Evolutionary conservation across 2,888 invertebrate species (phyloP), one percentile per base, ranked within the genome.

Genomic region (Gastracanthus pulcherrimus): DNA sequence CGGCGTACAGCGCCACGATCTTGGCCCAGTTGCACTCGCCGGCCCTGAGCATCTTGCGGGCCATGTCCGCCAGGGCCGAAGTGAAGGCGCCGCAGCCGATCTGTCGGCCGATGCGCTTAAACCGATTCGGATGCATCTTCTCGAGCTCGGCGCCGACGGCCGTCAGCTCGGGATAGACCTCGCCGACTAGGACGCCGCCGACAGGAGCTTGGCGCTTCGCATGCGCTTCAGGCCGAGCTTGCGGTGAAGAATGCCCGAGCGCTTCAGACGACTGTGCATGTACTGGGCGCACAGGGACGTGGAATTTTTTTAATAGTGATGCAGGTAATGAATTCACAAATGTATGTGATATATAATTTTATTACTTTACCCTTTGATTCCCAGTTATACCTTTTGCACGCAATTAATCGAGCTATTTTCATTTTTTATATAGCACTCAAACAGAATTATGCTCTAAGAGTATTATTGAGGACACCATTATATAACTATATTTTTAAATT

Each of bases 211-310:
- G 45, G 94, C 93, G 86, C 95, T 95, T 77, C 94, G 92, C 84
- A 95, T 93, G 75, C 95, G 92, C 84, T 94, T 94, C 45, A 95
- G 89, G 2, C 95, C 95, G 84, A 96, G 93, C 92, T 96, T 97
- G 86, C 95, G 95, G 80, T 94, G 94, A 87, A 96, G 95, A 62
- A 95, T 92, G 0, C 95, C 95, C 0, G 96, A 95, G 70, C 97
- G 93, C 84, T 96, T 94, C 85, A 96, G 92, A 70, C 96, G 94
- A 67, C 94, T 93, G 84, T 95, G 94, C 60, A 97, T 95, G 88
- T 96, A 97, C 86, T 96, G 95, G 9, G 95, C 94, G 88, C 97
- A 96, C 0, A 97, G 92, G 23, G 95, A 95, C 36, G 95, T 94
- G 38, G 38, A 9, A 9, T 38, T 38, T 38, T 38, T 38, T 9